Percentiles rank a stretch among this genome's conserved stretches.
Conservation (phyloP, 2,797 vertebrate genomes). For the Microtus californicus region DNA sequence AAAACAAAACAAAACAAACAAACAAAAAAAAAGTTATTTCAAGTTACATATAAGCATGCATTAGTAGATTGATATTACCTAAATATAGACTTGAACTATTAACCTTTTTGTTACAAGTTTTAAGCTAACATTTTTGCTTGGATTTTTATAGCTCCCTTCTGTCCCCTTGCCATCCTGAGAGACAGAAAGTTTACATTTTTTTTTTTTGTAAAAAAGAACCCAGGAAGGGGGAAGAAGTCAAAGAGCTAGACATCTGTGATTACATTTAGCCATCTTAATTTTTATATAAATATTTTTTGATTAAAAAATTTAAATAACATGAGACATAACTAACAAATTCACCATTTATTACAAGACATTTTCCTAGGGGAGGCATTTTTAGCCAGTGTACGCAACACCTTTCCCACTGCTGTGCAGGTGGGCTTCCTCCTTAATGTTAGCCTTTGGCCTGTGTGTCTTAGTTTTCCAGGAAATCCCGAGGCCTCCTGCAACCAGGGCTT, state of each 20-base stretch:
- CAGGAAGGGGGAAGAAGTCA: neutral
- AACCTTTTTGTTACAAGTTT: neutral
- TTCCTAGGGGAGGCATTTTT: neutral
- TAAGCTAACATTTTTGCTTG: neutral
- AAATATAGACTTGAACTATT: neutral
- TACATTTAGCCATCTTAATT: neutral
- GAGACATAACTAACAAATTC: neutral
- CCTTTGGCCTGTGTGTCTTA: neutral
- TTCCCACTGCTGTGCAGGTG: neutral
- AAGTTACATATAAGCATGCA: neutral
- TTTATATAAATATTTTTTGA: neutral
- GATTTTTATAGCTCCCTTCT: too few relatives aligned
- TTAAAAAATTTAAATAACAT: neutral
- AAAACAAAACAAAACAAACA: too few relatives aligned
- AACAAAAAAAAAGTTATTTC: neutral
- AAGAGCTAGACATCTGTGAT: neutral
- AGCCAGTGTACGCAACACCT: too few relatives aligned
- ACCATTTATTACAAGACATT: neutral
- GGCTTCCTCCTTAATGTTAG: too few relatives aligned
- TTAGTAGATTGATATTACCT: neutral
- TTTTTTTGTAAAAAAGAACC: neutral
- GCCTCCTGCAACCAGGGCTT: too few relatives aligned
- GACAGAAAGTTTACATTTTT: too few relatives aligned
- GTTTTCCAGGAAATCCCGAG: too few relatives aligned
- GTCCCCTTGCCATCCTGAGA: too few relatives aligned